A percentile compares a stretch with the other conserved stretches of the same genome.
phyloP scores from a whole-genome alignment of 2,113 vertebrate genomes.

The Pyrgilauda ruficollis region DNA sequence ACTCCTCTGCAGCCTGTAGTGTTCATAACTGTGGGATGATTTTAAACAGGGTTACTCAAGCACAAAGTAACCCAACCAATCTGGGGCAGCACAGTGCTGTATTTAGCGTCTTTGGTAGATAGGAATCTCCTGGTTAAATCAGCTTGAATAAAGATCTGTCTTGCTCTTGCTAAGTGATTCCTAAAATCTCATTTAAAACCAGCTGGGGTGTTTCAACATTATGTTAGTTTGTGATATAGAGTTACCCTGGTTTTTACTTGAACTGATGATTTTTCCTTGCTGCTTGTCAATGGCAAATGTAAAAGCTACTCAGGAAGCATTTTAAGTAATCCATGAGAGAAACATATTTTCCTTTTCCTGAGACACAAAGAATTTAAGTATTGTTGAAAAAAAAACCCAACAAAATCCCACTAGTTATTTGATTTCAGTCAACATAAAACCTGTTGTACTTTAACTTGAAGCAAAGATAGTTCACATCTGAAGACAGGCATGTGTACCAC shows the following conservation, averaged over 20 bases:
- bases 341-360: neutral
- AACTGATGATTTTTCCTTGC: neutral
- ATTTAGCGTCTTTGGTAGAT: neutral
- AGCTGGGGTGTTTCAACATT: neutral
- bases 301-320: neutral
- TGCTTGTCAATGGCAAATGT: neutral
- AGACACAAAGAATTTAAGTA: neutral
- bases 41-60: conserved; percentile 8
- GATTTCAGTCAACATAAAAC: neutral
- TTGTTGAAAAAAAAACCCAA: neutral
- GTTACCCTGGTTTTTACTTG: neutral
- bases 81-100: neutral
- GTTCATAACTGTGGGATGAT: neutral
- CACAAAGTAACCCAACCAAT: neutral
- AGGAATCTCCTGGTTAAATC: neutral
- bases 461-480: neutral
- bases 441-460: neutral
- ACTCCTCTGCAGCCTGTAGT: neutral
- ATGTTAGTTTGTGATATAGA: neutral
- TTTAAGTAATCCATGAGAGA: neutral
- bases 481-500: neutral
- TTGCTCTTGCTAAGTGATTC: neutral
- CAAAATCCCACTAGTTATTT: neutral
- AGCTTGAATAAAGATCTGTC: neutral
- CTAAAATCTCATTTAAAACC: neutral